Conservation (phyloP, 2,888 invertebrate genomes). For the Entomobrya multifasciata region DNA sequence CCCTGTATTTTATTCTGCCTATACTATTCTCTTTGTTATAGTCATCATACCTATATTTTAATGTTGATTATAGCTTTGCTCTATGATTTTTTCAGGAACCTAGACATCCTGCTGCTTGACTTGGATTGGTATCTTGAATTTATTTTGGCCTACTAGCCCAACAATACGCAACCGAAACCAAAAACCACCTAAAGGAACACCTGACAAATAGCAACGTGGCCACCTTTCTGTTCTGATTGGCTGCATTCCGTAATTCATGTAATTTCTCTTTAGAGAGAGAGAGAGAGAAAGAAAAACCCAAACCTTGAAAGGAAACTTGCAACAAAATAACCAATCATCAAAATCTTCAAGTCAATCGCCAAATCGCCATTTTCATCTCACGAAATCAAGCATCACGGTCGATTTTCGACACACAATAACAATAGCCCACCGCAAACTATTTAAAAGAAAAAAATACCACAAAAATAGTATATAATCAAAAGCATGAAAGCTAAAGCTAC, state of each 20-base stretch:
- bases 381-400: neutral
- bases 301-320: slow-evolving; percentile 29
- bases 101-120: neutral
- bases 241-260: slow-evolving; percentile 26
- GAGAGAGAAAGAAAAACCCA: neutral
- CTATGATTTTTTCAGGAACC: slow-evolving; percentile 25
- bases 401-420: neutral
- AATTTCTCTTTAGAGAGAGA: slow-evolving; percentile 18
- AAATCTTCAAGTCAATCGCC: neutral
- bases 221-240: neutral
- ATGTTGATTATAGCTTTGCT: neutral
- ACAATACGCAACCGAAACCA: no score
- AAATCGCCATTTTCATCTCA: slow-evolving; percentile 1
- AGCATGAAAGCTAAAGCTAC: neutral
- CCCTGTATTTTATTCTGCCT: no score
- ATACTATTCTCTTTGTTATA: no score
- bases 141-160: neutral
- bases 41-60: no score
- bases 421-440: neutral
- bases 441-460: neutral
- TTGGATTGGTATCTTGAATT: slow-evolving; percentile 24
- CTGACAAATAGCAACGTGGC: slow-evolving; percentile 6
- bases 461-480: slow-evolving; percentile 27
- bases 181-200: neutral
- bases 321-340: slow-evolving; percentile 2